These are phyloP conservation scores for Prunella strophiata DNA, from an alignment of 2,797 vertebrate genomes.

Conservation along the genomic window DNA sequence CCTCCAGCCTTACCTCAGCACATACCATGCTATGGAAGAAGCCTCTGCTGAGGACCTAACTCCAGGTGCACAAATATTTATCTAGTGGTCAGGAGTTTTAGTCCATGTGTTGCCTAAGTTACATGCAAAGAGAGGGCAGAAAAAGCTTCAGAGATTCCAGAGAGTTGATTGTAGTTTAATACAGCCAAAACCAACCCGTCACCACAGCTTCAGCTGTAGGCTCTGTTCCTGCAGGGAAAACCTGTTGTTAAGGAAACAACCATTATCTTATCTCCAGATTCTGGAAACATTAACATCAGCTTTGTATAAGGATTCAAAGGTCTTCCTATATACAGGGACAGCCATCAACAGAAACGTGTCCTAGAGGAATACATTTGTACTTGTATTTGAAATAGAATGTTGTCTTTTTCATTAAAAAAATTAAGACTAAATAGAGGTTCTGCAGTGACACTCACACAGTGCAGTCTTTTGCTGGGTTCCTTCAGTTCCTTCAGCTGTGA, in stretches of 20 bases:
- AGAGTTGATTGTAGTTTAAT: not conserved
- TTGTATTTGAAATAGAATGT: not conserved
- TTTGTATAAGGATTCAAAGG: not conserved
- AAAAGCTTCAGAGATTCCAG: not conserved
- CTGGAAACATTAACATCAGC: not conserved
- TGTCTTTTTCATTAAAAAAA: not conserved
- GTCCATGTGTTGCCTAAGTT: not conserved
- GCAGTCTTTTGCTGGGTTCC: not conserved
- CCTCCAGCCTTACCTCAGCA: not conserved
- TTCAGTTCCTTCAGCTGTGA: not conserved
- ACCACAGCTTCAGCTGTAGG: not conserved
- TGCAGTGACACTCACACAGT: not conserved
- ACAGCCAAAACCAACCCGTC: not conserved
- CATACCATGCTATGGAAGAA: fast-evolving
- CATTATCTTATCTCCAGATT: slow-evolving; percentile 38
- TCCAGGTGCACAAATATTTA: not conserved
- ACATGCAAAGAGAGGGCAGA: not conserved
- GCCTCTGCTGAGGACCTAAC: not conserved
- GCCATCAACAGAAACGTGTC: not conserved
- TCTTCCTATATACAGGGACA: not conserved
- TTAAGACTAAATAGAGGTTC: not conserved
- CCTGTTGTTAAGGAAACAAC: slow-evolving; percentile 12
- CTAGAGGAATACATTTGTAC: not conserved
- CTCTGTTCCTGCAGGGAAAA: not conserved
- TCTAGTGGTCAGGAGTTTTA: not conserved